Conservation (phyloP, 2,888 invertebrate genomes). For the Monochamus alternatus region DNA sequence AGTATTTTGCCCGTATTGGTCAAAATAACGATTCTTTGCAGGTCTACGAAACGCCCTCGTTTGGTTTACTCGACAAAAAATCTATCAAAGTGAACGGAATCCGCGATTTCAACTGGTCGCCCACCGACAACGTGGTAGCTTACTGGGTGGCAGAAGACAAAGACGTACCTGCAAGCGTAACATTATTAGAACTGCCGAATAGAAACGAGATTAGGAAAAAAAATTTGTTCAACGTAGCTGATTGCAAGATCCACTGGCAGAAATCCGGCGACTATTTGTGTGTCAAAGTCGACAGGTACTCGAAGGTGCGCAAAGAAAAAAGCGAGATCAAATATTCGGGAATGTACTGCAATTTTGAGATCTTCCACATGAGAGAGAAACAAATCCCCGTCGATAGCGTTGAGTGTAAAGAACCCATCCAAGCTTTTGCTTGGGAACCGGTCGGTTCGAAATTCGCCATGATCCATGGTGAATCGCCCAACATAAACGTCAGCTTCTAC, state of each 20-base stretch:
- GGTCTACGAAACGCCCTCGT: conserved; percentile 97
- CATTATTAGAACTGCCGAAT: conserved; percentile 92
- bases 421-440: conserved; percentile 99
- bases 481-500: conserved; percentile 92
- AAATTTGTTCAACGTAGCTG: conserved; percentile 97
- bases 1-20: conserved; percentile 90
- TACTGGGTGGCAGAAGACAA: conserved; percentile 99
- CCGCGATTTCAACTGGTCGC: conserved; percentile 98
- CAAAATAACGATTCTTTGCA: conserved; percentile 82
- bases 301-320: conserved; percentile 83
- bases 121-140: conserved; percentile 95
- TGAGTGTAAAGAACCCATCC: conserved; percentile 93
- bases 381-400: conserved; percentile 96
- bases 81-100: conserved; percentile 93
- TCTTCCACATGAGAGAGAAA: conserved; percentile 98
- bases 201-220: conserved; percentile 92
- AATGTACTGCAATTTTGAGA: conserved; percentile 98
- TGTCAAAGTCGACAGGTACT: conserved; percentile 88
- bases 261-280: conserved; percentile 98
- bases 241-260: conserved; percentile 99
- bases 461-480: conserved; percentile 93
- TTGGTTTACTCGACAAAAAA: conserved; percentile 94
- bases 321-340: conserved; percentile 95
- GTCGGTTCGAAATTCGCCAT: conserved; percentile 96
- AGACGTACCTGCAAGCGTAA: conserved; percentile 96